These are phyloP conservation scores for Caenorhabditis zanzibari DNA, from an alignment of 2,888 invertebrate species.

Conservation along the genomic window DNA sequence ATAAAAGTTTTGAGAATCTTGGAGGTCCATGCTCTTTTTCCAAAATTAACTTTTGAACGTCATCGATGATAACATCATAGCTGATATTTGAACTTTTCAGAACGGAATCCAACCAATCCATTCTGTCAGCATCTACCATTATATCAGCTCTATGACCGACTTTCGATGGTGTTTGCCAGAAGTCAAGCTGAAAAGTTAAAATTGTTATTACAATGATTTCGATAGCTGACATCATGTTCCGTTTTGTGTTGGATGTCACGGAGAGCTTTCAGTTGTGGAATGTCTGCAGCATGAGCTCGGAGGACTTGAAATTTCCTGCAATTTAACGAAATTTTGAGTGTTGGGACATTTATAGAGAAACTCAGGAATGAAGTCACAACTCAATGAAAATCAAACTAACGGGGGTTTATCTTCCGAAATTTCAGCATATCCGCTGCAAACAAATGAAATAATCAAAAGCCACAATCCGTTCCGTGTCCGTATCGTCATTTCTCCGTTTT, in stretches of 20 bases:
- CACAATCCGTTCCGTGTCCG: conserved; percentile 37
- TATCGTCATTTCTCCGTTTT: conserved; percentile 26
- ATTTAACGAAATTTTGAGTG: too few species aligned
- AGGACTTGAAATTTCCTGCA: conserved; percentile 73
- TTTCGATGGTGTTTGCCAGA: conserved; percentile 82
- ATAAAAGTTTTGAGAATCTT: conserved; percentile 30
- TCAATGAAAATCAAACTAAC: conserved; percentile 21
- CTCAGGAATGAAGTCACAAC: too few species aligned
- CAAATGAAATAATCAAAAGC: conserved; percentile 1
- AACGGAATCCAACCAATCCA: conserved; percentile 86
- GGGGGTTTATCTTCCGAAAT: conserved; percentile 49
- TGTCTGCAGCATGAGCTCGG: conserved; percentile 66
- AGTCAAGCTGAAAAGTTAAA: conserved; percentile 81
- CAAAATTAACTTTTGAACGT: conserved; percentile 86
- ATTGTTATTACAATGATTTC: neutral
- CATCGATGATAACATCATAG: conserved; percentile 83
- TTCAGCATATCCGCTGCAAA: conserved; percentile 25
- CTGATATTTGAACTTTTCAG: conserved; percentile 83
- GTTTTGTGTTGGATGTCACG: conserved; percentile 73
- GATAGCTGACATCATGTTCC: conserved; percentile 63
- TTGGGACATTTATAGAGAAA: too few species aligned
- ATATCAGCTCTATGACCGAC: conserved; percentile 86
- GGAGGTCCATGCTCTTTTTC: conserved; percentile 75
- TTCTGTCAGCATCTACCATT: conserved; percentile 88
- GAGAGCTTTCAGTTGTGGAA: conserved; percentile 74